Evolutionary conservation across 2,113 vertebrate species (phyloP).

Genomic region (Agelaius tricolor): DNA sequence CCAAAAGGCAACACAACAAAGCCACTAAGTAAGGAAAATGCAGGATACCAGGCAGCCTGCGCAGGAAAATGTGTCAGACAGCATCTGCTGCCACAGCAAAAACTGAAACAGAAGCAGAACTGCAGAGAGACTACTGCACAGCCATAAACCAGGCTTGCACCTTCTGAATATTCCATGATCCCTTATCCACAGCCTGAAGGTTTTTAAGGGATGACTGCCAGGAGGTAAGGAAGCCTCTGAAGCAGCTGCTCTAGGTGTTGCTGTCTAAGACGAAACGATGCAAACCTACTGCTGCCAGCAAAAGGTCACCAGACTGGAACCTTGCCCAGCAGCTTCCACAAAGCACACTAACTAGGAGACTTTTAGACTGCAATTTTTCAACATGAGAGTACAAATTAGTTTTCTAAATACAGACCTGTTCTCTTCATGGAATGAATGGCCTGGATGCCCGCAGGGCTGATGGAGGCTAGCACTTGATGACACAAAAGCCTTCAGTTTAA

Average conservation of each 20-base stretch:
- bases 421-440: conserved; percentile 22
- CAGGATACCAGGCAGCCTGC: neutral
- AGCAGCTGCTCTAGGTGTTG: conserved; percentile 1
- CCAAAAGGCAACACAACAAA: neutral
- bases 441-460: neutral
- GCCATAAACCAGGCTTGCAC: neutral
- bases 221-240: neutral
- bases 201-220: neutral
- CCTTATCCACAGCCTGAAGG: neutral
- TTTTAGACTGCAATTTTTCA: conserved; percentile 18
- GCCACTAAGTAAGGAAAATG: neutral
- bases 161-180: neutral
- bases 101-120: conserved; percentile 1
- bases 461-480: neutral
- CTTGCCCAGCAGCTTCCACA: neutral
- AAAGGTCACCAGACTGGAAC: conserved; percentile 29
- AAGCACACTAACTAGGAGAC: neutral
- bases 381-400: conserved; percentile 41
- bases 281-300: neutral
- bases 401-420: conserved; percentile 46
- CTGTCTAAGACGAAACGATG: neutral
- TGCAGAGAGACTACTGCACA: neutral
- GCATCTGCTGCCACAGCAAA: conserved; percentile 10
- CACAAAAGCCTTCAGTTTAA: conserved; percentile 3
- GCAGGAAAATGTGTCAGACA: neutral